Conservation (phyloP, 92 coral and sea anemone species). For the Phenganax stokvisi region DNA sequence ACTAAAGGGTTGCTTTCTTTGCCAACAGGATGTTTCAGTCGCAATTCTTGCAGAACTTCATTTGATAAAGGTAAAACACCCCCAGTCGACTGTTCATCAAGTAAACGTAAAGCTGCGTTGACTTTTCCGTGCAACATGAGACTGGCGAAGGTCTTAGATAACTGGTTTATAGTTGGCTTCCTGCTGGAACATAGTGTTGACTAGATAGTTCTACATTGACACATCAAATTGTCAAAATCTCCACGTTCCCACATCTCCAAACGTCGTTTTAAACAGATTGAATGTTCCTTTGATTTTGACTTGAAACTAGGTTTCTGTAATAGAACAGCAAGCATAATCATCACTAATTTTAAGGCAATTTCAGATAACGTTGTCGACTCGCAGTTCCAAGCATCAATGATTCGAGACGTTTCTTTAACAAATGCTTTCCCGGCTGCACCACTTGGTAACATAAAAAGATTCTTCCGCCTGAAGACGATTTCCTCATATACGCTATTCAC, state of each 20-base stretch:
- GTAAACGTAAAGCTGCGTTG: conserved; percentile 38
- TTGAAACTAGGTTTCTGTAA: conserved; percentile 50
- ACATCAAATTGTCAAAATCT: conserved; percentile 34
- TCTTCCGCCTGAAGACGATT: conserved; percentile 38
- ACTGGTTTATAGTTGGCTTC: conserved; percentile 2
- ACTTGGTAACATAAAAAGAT: conserved; percentile 45
- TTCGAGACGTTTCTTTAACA: conserved; percentile 26
- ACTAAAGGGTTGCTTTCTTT: neutral
- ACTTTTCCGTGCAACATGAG: conserved; percentile 40
- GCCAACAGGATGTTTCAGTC: neutral
- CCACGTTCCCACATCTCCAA: conserved; percentile 37
- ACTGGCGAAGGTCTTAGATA: conserved; percentile 40
- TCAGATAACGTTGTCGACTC: neutral
- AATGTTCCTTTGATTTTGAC: conserved; percentile 45
- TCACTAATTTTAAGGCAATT: conserved; percentile 41
- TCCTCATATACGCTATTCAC: conserved; percentile 27
- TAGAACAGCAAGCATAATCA: conserved; percentile 54
- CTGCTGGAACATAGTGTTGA: conserved; percentile 23
- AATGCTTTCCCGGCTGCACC: conserved; percentile 47
- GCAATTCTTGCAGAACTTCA: neutral
- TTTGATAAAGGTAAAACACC: neutral
- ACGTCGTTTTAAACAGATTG: conserved; percentile 41
- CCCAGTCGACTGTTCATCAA: conserved; percentile 7
- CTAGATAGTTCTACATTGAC: conserved; percentile 42
- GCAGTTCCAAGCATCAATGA: conserved; percentile 33